A percentile compares a stretch with the other conserved stretches of the same genome.
These are phyloP conservation scores for Scomberomorus guttatus DNA, from an alignment of 2,797 vertebrate genomes.

Conservation along the genomic window DNA sequence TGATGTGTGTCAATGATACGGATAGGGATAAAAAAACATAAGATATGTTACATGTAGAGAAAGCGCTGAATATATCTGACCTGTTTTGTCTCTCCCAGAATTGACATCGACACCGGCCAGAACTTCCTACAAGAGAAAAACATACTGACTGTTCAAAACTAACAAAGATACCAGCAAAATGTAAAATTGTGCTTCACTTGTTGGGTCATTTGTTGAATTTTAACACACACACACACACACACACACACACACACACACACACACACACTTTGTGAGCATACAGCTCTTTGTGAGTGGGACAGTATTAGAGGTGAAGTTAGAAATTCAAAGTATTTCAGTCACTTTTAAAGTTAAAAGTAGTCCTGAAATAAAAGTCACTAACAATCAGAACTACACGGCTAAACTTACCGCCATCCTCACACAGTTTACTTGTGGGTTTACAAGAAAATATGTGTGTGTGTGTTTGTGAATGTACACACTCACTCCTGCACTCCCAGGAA, in stretches of 20 bases:
- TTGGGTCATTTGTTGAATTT: neutral
- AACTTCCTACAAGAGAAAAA: slow-evolving; percentile 90
- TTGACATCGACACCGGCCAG: slow-evolving; percentile 91
- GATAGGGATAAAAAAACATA: too few species aligned
- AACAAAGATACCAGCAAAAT: neutral
- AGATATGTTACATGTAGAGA: neutral
- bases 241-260: neutral
- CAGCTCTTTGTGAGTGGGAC: neutral
- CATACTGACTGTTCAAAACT: neutral
- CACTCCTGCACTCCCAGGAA: slow-evolving; percentile 95
- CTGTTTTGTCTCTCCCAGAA: slow-evolving; percentile 92
- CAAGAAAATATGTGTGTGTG: neutral
- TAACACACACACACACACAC: neutral
- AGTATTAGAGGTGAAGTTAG: neutral
- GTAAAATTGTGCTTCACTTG: neutral
- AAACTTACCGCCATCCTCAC: neutral
- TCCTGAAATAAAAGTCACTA: too few species aligned
- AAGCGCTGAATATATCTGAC: slow-evolving; percentile 71
- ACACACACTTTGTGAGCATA: neutral
- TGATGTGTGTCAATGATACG: neutral
- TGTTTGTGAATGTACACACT: slow-evolving; percentile 73
- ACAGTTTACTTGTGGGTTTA: slow-evolving; percentile 12
- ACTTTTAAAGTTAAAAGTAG: too few species aligned
- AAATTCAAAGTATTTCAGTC: neutral
- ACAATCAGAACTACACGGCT: neutral